A percentile compares a stretch with the other conserved stretches of the same genome.
phyloP scores from a whole-genome alignment of 2,888 invertebrate species.

The Anthophora plumipes region DNA sequence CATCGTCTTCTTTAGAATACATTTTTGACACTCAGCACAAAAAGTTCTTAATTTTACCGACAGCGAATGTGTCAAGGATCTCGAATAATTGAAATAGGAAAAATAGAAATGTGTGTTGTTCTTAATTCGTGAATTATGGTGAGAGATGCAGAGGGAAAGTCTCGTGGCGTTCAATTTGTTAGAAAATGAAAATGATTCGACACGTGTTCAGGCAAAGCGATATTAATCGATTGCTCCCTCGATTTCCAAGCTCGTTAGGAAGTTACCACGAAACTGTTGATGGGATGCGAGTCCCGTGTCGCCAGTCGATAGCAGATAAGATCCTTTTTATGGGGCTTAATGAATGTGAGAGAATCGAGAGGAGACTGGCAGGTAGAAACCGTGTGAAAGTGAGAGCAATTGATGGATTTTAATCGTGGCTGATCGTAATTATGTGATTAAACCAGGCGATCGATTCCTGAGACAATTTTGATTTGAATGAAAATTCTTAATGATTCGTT shows the following conservation, averaged over 20 bases:
- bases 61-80: too few relatives aligned
- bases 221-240: constrained; percentile 48
- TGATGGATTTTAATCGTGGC: constrained; percentile 20
- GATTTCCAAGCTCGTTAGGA: constrained; percentile 37
- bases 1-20: too few relatives aligned
- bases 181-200: constrained; percentile 30
- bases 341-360: constrained; percentile 67
- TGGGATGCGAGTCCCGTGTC: constrained; percentile 55
- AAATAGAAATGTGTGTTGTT: neutral
- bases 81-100: too few relatives aligned
- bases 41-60: too few relatives aligned
- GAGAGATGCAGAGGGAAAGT: neutral
- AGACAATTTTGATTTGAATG: neutral
- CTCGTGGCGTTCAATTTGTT: neutral
- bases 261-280: constrained; percentile 21
- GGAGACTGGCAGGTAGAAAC: constrained; percentile 50
- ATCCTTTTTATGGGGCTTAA: constrained; percentile 49
- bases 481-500: constrained; percentile 14
- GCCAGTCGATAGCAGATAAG: constrained; percentile 69
- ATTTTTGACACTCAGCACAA: too few relatives aligned
- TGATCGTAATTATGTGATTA: constrained; percentile 54
- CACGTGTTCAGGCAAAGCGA: constrained; percentile 38
- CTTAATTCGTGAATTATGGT: neutral
- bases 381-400: constrained; percentile 59
- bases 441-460: neutral